Evolutionary conservation across 2,113 vertebrate species (phyloP).

Genomic region (Podarcis muralis): DNA sequence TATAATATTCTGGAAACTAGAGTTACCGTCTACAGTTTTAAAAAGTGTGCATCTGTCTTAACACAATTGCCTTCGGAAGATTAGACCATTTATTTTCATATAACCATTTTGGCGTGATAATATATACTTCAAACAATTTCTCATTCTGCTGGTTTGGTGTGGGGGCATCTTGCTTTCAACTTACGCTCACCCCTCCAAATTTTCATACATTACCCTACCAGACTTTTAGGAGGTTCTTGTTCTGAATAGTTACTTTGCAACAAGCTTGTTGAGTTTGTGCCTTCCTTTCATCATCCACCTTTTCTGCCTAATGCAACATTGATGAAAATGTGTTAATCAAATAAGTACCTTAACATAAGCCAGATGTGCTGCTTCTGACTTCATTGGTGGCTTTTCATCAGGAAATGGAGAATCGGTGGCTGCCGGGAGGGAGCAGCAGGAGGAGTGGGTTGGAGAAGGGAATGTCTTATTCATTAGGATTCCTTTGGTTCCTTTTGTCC

Average conservation of each 20-base stretch:
- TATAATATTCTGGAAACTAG: background rate
- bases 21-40: constrained; percentile 19
- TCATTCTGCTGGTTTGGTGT: background rate
- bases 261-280: background rate
- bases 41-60: background rate
- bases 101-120: background rate
- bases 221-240: background rate
- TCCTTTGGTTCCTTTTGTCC: constrained; percentile 30
- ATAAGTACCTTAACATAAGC: constrained; percentile 65
- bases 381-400: constrained; percentile 50
- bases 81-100: background rate
- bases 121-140: background rate
- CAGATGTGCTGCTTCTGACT: constrained; percentile 66
- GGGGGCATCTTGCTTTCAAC: background rate
- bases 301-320: constrained; percentile 38
- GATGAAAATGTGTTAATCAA: constrained; percentile 67
- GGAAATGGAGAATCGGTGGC: constrained; percentile 32
- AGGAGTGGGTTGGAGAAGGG: constrained; percentile 29
- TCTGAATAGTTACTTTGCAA: constrained; percentile 11
- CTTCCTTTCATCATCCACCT: constrained; percentile 35
- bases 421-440: background rate
- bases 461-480: background rate
- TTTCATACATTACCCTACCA: background rate
- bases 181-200: background rate
- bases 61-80: constrained; percentile 17